A percentile compares a stretch with the other conserved stretches of the same genome.
phyloP scores from a whole-genome alignment of 2,113 vertebrate species.

The Psilopsiagon aurifrons region DNA sequence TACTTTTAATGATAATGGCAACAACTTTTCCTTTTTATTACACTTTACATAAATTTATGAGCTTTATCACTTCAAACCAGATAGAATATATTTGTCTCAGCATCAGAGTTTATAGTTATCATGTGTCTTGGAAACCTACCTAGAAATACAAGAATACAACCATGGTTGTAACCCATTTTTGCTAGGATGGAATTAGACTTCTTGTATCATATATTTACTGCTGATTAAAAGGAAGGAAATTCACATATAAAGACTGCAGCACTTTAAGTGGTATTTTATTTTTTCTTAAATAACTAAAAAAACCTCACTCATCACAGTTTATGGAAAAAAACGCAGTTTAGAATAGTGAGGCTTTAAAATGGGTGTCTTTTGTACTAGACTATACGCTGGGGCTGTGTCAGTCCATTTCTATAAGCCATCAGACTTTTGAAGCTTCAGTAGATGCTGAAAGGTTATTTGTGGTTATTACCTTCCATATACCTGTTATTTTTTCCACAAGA shows the following conservation, averaged over 20 bases:
- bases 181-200: not conserved
- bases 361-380: not conserved
- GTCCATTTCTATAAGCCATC: not conserved
- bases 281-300: not conserved
- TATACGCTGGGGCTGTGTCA: not conserved
- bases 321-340: not conserved
- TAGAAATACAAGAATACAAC: not conserved
- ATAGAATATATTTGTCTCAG: conserved; percentile 55
- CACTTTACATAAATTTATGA: conserved; percentile 72
- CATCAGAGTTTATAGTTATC: conserved; percentile 22
- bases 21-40: conserved; percentile 75
- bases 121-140: not conserved
- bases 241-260: not conserved
- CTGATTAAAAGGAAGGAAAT: not conserved
- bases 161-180: not conserved
- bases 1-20: conserved; percentile 75
- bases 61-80: conserved; percentile 57
- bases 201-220: not conserved
- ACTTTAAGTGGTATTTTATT: not conserved
- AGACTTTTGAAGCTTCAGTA: not conserved
- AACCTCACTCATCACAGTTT: not conserved
- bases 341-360: not conserved
- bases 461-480: not conserved
- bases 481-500: not conserved
- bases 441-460: not conserved